These are phyloP conservation scores for Mus spicilegus DNA, from an alignment of 2,113 vertebrate genomes.

Conservation along the genomic window DNA sequence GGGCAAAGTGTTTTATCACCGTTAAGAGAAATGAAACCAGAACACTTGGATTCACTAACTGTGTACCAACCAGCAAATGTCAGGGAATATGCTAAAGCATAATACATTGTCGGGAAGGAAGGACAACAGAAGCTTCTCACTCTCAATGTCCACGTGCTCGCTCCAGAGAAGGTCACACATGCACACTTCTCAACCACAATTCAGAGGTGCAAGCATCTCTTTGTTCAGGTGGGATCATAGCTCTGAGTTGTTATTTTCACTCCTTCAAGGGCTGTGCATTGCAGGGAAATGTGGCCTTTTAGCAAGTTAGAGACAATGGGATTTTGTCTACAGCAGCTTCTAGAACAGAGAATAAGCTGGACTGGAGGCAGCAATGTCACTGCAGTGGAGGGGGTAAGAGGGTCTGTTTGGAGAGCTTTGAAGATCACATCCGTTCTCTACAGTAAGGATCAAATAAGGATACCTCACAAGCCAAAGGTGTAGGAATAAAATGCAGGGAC, in stretches of 20 bases:
- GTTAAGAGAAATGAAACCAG: background rate
- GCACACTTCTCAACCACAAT: background rate
- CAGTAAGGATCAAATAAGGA: background rate
- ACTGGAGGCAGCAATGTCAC: background rate
- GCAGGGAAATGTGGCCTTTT: background rate
- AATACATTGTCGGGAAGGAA: background rate
- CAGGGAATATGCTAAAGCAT: background rate
- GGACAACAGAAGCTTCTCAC: background rate
- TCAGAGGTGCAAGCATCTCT: background rate
- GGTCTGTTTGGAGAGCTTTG: background rate
- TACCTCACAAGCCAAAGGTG: background rate
- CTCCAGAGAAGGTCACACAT: background rate
- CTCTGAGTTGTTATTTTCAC: background rate
- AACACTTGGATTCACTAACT: background rate
- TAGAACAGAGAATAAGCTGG: background rate
- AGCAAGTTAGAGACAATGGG: background rate
- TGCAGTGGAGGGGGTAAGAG: background rate
- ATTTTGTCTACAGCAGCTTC: background rate
- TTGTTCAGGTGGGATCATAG: background rate
- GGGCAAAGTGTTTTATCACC: background rate
- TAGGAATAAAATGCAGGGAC: background rate
- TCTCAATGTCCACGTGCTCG: background rate
- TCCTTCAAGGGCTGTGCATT: background rate
- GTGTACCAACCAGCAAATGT: background rate
- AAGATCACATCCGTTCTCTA: background rate